Evolutionary conservation across 2,888 invertebrate species (phyloP).

Genomic region (Microctonus brassicae): DNA sequence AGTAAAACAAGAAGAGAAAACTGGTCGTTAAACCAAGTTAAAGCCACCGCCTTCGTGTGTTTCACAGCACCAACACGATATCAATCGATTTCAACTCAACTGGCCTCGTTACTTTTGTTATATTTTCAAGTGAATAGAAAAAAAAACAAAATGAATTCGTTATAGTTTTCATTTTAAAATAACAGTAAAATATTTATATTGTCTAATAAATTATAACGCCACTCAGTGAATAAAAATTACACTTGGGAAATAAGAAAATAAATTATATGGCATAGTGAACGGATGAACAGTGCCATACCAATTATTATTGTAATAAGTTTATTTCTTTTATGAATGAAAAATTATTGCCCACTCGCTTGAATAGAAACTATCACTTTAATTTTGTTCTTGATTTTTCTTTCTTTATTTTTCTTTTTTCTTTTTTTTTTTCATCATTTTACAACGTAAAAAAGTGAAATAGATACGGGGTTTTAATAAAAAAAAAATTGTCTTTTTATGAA

Average conservation of each 20-base stretch:
- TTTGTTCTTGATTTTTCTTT: background rate
- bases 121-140: background rate
- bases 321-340: background rate
- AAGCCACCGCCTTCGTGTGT: conserved; percentile 8
- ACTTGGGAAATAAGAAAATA: background rate
- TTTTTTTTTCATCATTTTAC: background rate
- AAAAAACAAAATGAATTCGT: background rate
- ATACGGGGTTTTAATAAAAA: background rate
- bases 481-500: background rate
- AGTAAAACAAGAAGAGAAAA: conserved; percentile 16
- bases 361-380: background rate
- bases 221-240: background rate
- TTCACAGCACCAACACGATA: conserved; percentile 15
- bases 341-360: background rate
- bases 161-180: background rate
- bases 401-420: background rate
- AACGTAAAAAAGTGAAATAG: background rate
- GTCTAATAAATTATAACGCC: background rate
- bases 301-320: background rate
- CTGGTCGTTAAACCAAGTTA: conserved; percentile 31
- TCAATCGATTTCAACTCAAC: conserved; percentile 26
- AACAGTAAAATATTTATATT: background rate
- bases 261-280: background rate
- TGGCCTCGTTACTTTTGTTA: conserved; percentile 7
- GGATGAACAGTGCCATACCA: background rate